Base-by-base conservation (phyloP, 2,888 invertebrate species). In the Beris chalybata region DNA sequence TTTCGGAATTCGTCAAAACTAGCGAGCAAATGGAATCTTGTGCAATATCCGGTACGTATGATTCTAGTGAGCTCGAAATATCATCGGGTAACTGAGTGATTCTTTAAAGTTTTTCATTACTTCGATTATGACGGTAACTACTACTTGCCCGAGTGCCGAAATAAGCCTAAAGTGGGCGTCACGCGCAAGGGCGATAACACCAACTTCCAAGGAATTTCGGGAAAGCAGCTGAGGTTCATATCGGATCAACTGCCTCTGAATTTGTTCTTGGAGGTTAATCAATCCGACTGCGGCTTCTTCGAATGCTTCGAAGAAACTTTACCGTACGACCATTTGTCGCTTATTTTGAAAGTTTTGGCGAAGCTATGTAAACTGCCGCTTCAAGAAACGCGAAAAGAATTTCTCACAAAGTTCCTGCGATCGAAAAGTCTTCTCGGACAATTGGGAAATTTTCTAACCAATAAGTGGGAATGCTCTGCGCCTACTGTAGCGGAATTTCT, bases 301-400 rank as follows among this genome's bases (percentile, higher is more conserved):
- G 65, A 68, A 58, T 57, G 59, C 9, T 64, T 71, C 7, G 31
- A 63, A 15, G 64, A 65, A 11, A 43, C 54, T 4, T 55, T 67
- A 15, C 52, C 67, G 5, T 43, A 56, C 7, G 50, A 38, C 9
- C 61, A 67, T 65, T 44, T 68, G 13, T 32, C 22, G 43, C 32
- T 59, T 31, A 55, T 66, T 13, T 22, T 71, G 1, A 79, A 81
- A 65, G 76, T 76, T 56, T 73, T 85, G 29, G 74, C 82, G 3
- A 75, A 76, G 22, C 70, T 74, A 7, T 68, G 77, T 44, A 76
- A 77, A 4, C 72, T 73, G 11, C 74, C 74, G 32, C 76, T 77
- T 4, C 71, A 70, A 29, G 78, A 79, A 65, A 70, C 74, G 43
- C 72, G 78, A 54, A 72, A 73, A 4, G 73, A 73, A 38, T 66